Conservation (phyloP, 2,888 invertebrate species). For the Drosophila hamatofila region DNA sequence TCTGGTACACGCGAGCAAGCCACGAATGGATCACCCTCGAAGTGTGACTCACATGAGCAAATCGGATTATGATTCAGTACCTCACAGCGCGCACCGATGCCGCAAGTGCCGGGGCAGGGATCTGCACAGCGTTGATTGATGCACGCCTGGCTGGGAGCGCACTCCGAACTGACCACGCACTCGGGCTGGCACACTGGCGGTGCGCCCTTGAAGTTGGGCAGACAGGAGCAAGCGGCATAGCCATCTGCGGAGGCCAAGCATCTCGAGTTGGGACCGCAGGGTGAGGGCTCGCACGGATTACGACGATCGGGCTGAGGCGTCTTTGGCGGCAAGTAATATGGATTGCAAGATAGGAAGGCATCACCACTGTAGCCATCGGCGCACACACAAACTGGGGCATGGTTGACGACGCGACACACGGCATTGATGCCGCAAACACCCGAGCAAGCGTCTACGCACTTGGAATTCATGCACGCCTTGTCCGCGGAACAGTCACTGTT, state of each 20-base stretch:
- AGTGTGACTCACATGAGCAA: slow-evolving; percentile 91
- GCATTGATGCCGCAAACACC: slow-evolving; percentile 92
- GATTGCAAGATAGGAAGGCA: slow-evolving; percentile 90
- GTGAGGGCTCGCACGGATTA: slow-evolving; percentile 93
- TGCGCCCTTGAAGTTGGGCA: slow-evolving; percentile 91
- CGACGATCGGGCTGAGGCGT: slow-evolving; percentile 73
- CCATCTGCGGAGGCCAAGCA: slow-evolving; percentile 90
- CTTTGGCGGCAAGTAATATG: slow-evolving; percentile 85
- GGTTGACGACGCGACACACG: slow-evolving; percentile 90
- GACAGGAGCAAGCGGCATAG: slow-evolving; percentile 92
- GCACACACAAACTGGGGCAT: slow-evolving; percentile 92
- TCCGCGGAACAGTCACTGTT: slow-evolving; percentile 91
- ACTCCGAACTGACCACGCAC: slow-evolving; percentile 93
- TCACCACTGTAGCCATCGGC: slow-evolving; percentile 90
- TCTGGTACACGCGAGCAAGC: slow-evolving; percentile 86
- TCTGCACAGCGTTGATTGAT: slow-evolving; percentile 92
- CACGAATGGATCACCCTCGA: slow-evolving; percentile 93
- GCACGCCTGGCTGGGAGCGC: slow-evolving; percentile 91
- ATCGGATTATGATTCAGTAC: slow-evolving; percentile 94
- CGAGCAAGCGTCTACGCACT: slow-evolving; percentile 91
- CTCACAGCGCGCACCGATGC: slow-evolving; percentile 90
- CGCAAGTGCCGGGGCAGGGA: slow-evolving; percentile 94
- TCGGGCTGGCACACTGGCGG: slow-evolving; percentile 94
- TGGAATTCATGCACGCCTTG: slow-evolving; percentile 91
- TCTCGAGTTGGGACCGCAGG: slow-evolving; percentile 92